Conservation (phyloP, 2,113 vertebrate genomes). For the Plecturocebus donacophilus region DNA sequence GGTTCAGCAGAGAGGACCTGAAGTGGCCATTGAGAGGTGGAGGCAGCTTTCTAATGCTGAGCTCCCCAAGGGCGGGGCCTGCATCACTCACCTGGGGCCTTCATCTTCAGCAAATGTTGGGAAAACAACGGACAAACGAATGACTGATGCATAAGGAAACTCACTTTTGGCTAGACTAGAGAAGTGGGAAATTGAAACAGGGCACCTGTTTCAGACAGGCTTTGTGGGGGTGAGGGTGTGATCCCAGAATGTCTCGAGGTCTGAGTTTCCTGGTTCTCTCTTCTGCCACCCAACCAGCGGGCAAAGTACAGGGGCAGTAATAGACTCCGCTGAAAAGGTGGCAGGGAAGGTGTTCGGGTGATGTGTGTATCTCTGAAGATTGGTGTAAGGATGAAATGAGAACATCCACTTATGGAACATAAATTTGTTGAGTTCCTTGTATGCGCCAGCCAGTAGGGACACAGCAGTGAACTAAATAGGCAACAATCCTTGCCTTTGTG, state of each 20-base stretch:
- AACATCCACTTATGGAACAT: accelerated
- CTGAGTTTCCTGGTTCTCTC: neutral
- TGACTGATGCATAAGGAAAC: neutral
- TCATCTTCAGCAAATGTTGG: neutral
- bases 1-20: neutral
- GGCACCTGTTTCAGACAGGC: neutral
- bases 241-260: neutral
- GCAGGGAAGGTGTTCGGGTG: neutral
- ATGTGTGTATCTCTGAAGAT: neutral
- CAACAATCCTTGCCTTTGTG: accelerated
- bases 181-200: neutral
- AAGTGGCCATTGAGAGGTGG: accelerated
- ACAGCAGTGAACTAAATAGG: neutral
- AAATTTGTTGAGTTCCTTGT: neutral
- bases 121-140: neutral
- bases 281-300: neutral
- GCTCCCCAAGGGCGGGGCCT: accelerated
- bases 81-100: accelerated
- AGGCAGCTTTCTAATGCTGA: neutral
- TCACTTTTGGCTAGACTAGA: neutral
- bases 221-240: neutral
- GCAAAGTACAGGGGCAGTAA: neutral
- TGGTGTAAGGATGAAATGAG: neutral
- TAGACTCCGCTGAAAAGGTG: neutral
- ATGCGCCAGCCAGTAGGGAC: no score